phyloP scores from a whole-genome alignment of 1,140 invertebrate genomes.

The Bombus balteatus region DNA sequence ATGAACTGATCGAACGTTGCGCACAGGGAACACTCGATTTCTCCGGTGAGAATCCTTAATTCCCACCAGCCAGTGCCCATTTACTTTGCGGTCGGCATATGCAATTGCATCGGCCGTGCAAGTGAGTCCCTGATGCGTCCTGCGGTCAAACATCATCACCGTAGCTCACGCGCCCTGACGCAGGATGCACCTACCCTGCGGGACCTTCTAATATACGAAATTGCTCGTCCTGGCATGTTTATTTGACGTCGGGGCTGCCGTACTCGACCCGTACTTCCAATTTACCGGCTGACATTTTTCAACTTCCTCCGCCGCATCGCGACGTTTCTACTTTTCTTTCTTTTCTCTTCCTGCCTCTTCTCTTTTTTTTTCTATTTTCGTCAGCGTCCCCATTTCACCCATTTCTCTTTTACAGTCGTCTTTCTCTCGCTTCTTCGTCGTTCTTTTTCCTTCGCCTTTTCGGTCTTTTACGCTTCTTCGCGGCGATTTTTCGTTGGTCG shows the following conservation, averaged over 20 bases:
- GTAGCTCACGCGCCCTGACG: constrained; percentile 78
- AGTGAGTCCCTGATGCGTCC: constrained; percentile 70
- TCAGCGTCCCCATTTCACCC: background rate
- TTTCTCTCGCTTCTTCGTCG: background rate
- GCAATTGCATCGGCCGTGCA: constrained; percentile 74
- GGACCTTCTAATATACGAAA: constrained; percentile 79
- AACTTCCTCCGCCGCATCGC: constrained; percentile 61
- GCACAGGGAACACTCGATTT: background rate
- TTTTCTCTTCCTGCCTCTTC: background rate
- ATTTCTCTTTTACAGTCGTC: background rate
- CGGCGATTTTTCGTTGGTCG: constrained; percentile 50
- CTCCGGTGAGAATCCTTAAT: constrained; percentile 70
- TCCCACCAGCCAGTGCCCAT: constrained; percentile 68
- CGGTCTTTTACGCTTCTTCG: background rate
- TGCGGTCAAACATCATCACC: constrained; percentile 80
- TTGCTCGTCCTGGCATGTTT: constrained; percentile 78
- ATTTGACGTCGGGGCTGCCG: constrained; percentile 78
- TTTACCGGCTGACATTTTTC: constrained; percentile 78
- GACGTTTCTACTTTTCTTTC: background rate
- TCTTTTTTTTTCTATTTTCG: no score
- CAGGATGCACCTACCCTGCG: constrained; percentile 72
- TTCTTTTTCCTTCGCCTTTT: background rate
- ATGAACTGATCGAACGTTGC: background rate
- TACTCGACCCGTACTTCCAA: constrained; percentile 71
- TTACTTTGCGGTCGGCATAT: constrained; percentile 74